phyloP scores from a whole-genome alignment of 35 echinoderm and acorn worm species.

The Eucidaris tribuloides region DNA sequence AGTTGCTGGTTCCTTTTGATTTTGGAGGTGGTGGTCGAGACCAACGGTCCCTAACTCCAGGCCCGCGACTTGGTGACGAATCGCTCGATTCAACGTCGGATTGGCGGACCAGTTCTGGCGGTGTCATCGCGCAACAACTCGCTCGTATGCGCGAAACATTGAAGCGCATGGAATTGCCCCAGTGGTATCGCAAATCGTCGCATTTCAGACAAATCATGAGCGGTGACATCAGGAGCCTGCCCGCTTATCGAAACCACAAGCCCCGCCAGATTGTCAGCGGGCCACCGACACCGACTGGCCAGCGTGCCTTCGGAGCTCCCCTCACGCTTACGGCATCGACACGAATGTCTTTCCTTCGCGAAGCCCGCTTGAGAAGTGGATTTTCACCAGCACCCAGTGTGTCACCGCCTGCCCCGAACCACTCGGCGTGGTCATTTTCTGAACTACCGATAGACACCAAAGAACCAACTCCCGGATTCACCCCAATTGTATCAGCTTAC shows the following conservation, averaged over 20 bases:
- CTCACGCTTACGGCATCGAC: slow-evolving; percentile 19
- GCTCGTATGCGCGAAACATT: slow-evolving; percentile 65
- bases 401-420: neutral
- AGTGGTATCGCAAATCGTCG: slow-evolving; percentile 73
- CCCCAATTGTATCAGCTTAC: neutral
- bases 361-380: slow-evolving; percentile 26
- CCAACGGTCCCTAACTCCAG: neutral
- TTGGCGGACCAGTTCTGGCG: slow-evolving; percentile 31
- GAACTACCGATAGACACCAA: neutral
- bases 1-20: slow-evolving; percentile 14
- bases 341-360: slow-evolving; percentile 67
- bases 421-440: slow-evolving; percentile 7
- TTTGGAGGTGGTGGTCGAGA: neutral
- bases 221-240: slow-evolving; percentile 30
- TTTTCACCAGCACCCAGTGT: neutral
- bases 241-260: slow-evolving; percentile 10
- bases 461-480: slow-evolving; percentile 2
- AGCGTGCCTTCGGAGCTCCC: neutral
- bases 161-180: slow-evolving; percentile 59
- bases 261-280: slow-evolving; percentile 42
- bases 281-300: slow-evolving; percentile 21
- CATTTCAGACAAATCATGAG: slow-evolving; percentile 60
- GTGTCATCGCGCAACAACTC: slow-evolving; percentile 63
- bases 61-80: neutral
- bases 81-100: neutral